Base-by-base conservation (phyloP, 1,140 invertebrate species). In the Hycleus cichorii region DNA sequence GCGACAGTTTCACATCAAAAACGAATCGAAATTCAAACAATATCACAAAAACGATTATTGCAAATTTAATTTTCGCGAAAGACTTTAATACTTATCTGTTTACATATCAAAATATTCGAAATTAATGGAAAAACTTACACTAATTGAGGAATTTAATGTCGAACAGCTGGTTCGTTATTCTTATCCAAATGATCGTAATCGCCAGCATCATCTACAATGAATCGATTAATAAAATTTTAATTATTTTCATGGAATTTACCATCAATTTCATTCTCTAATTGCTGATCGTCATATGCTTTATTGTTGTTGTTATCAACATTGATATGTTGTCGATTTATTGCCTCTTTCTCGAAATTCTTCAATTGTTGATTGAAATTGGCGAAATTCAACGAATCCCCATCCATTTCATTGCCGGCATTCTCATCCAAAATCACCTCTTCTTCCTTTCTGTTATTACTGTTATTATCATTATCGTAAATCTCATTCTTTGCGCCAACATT, bases 361-460 rank as follows among this genome's bases (percentile, higher is more conserved):
- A 47, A 12, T 55, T 39, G 25, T 42, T 45, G 39, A 24, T 56
- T 43, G 18, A 47, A 47, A 9, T 48, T 39, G 2, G 27, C 45
- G 9, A 47, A 43, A 24, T 55, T 55, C 2, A 55, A 38, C 8
- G 24, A 18, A 6, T 56, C 54, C 4, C 24, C 47, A 26, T 24
- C 12, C 11, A 47, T 39, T 10, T 45, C 47, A 8, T 47, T 47
- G n/a, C 26, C 54, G n/a, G 47, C 32, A 43, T 56, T 49, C 18
- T 56, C 47, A 47, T 56, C 27, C 42, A 43, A 46, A 32, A 11
- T 53, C 43, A 25, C 71, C 72, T 39, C 71, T 64, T 3, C 63
- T 63, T 66, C 72, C 69, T 32, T 69, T 62, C 46, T 65, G 52
- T 73, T 70, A 46, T 73, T 70, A 26, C 68, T 69, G 24, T 72